Evolutionary conservation across 2,888 invertebrate species (phyloP).

Genomic region (Lasioglossum calceatum): DNA sequence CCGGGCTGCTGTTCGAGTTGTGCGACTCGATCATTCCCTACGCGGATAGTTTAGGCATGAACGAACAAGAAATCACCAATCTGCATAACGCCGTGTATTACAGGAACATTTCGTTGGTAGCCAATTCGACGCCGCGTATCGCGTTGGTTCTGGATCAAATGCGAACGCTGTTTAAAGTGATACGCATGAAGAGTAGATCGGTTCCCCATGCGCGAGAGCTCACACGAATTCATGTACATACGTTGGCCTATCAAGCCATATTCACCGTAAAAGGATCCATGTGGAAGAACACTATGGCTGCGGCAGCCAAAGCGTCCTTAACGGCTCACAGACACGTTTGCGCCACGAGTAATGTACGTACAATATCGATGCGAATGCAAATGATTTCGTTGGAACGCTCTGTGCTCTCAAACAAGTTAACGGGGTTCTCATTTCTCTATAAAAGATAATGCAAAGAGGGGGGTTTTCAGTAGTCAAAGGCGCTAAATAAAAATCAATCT

Average conservation of each 20-base stretch:
- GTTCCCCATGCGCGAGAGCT: conserved; percentile 86
- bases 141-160: conserved; percentile 93
- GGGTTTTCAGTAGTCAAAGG: too few species aligned
- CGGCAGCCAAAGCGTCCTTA: conserved; percentile 93
- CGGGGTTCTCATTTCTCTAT: too few species aligned
- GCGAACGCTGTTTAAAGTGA: conserved; percentile 88
- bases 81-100: conserved; percentile 89
- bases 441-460: too few species aligned
- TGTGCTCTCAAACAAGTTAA: background rate
- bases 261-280: conserved; percentile 88
- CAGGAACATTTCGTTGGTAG: conserved; percentile 90
- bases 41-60: conserved; percentile 94
- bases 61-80: conserved; percentile 94
- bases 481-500: too few species aligned
- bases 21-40: conserved; percentile 89
- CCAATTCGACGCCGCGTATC: conserved; percentile 92
- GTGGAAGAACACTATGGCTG: conserved; percentile 92
- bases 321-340: conserved; percentile 94
- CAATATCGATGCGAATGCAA: background rate
- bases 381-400: background rate
- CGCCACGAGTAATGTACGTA: conserved; percentile 87
- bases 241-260: conserved; percentile 94
- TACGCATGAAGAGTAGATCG: conserved; percentile 84
- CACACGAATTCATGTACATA: conserved; percentile 93
- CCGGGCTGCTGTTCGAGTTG: conserved; percentile 88